Base-by-base conservation (phyloP, 2,113 vertebrate species). In the Cinclus cinclus region DNA sequence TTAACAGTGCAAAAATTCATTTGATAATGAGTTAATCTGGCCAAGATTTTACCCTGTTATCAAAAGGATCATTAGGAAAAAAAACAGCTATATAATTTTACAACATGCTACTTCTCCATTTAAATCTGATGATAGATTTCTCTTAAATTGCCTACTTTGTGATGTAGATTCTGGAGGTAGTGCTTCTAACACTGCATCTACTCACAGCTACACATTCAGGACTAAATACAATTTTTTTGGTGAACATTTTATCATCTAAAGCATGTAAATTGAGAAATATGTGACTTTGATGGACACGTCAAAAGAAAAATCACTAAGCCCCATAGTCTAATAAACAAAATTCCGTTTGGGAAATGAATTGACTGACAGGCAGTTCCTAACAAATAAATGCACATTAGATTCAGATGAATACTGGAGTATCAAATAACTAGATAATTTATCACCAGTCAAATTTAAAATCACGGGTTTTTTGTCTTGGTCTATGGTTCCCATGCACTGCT, bases 381-480 rank as follows among this genome's bases (percentile, higher is more conserved):
- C 71, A 90, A 89, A 74, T 81, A 95, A 94, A 92, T 89, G 89
- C 46, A 96, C 82, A 46, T 87, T 91, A 78, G 70, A 90, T 90
- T 95, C 88, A 91, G 64, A 93, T 56, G 83, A 42, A 90, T 67
- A 79, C 39, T 6, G 8, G 68, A 71, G 71, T 93, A 94, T 82
- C 68, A 88, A 95, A 95, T 95, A 97, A 97, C 93, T 93, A 94
- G 97, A 97, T 96, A 97, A 97, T 97, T 97, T 98, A 96, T 96
- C 95, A 95, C 85, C 76, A 94, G 83, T 96, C 97, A 81, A 90
- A 97, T 95, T 90, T 96, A 93, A 96, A 95, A 81, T 85, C 91
- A 70, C 42, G 1, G 1, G 89, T 96, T 94, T 64, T 95, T 97
- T 97, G 93, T 96, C 92, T 94, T 86, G 85, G 93, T 94, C 86